phyloP scores from a whole-genome alignment of 1,140 invertebrate species.

The Sitobion miscanthi region DNA sequence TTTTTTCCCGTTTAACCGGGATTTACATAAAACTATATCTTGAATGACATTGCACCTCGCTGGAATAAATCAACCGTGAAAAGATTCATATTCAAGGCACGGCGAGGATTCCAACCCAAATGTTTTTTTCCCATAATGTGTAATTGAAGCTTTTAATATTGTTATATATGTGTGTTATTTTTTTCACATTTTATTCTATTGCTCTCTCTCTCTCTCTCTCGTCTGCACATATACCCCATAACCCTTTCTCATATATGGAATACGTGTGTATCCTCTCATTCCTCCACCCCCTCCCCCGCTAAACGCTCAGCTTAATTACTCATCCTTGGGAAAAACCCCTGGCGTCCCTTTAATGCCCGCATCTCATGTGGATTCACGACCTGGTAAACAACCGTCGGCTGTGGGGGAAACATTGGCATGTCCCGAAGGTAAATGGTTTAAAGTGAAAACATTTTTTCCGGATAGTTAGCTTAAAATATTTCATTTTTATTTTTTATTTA shows the following conservation, averaged over 20 bases:
- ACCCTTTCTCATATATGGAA: conserved; percentile 40
- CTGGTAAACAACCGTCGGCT: conserved; percentile 37
- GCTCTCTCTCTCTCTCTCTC: background rate
- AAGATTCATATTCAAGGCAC: conserved; percentile 55
- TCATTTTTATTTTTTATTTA: background rate
- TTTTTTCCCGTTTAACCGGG: conserved; percentile 35
- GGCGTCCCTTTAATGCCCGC: conserved; percentile 46
- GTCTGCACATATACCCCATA: background rate
- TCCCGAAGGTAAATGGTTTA: conserved; percentile 47
- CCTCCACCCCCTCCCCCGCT: background rate
- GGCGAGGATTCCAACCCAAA: conserved; percentile 31
- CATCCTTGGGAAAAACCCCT: conserved; percentile 52
- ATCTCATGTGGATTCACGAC: conserved; percentile 52
- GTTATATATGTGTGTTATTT: conserved; percentile 22
- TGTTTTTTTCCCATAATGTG: conserved; percentile 33
- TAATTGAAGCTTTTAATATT: conserved; percentile 55
- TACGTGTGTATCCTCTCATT: conserved; percentile 7
- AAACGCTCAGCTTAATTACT: conserved; percentile 49
- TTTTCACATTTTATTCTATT: conserved; percentile 16
- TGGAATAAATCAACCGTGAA: conserved; percentile 43
- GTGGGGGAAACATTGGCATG: conserved; percentile 27
- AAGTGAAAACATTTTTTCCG: conserved; percentile 49
- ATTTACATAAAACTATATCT: conserved; percentile 53
- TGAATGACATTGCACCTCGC: conserved; percentile 49
- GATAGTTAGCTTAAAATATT: conserved; percentile 43